These are phyloP conservation scores for Lathronympha strigana DNA, from an alignment of 2,888 invertebrate species.

Conservation along the genomic window DNA sequence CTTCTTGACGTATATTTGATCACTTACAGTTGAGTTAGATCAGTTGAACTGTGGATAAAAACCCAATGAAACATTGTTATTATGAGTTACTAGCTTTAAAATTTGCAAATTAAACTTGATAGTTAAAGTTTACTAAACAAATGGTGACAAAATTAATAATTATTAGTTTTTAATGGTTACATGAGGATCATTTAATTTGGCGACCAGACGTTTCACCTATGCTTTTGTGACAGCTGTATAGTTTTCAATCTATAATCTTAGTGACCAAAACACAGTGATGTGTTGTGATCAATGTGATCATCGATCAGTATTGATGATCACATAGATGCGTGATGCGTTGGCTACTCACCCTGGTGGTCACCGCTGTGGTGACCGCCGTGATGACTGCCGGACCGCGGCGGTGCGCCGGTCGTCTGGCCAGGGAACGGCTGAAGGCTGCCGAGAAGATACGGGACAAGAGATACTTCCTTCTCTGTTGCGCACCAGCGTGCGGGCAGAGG, in stretches of 20 bases:
- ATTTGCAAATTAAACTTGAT: too few relatives aligned
- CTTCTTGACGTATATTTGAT: too few relatives aligned
- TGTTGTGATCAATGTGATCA: neutral
- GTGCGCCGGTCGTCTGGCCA: conserved; percentile 72
- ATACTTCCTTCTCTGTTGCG: conserved; percentile 71
- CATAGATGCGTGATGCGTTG: conserved; percentile 59
- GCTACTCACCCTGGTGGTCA: conserved; percentile 53
- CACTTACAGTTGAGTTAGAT: too few relatives aligned
- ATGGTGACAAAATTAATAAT: too few relatives aligned
- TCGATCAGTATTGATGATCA: conserved; percentile 17
- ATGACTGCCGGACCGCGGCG: conserved; percentile 60
- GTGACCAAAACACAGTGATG: neutral
- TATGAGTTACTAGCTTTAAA: too few relatives aligned
- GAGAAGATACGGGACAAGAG: conserved; percentile 77
- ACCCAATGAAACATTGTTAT: too few relatives aligned
- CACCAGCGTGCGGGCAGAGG: conserved; percentile 61
- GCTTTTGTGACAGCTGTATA: too few relatives aligned
- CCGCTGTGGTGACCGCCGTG: conserved; percentile 50
- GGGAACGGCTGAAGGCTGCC: conserved; percentile 75
- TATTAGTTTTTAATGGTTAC: neutral
- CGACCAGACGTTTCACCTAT: too few relatives aligned
- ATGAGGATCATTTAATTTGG: neutral
- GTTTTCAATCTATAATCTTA: neutral
- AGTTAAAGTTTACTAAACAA: neutral
- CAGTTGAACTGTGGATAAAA: too few relatives aligned